phyloP scores from a whole-genome alignment of 2,888 invertebrate species.

The Vesta saturnalis region DNA sequence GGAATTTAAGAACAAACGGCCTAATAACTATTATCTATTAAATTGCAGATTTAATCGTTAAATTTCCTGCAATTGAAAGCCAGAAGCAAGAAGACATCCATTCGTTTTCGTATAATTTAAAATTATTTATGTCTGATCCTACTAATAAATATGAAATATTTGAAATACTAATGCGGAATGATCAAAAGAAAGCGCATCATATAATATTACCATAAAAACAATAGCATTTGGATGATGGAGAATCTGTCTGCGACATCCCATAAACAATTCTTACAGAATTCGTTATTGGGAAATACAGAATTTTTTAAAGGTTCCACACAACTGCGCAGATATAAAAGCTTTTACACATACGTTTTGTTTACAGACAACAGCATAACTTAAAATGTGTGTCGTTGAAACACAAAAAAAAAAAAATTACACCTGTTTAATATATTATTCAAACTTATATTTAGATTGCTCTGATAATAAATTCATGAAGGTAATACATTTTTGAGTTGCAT shows the following conservation, averaged over 20 bases:
- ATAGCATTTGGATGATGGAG: constrained; percentile 42
- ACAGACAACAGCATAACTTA: neutral
- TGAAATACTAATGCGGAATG: constrained; percentile 36
- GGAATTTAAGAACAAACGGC: constrained; percentile 30
- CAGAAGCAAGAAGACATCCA: constrained; percentile 5
- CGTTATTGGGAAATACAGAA: constrained; percentile 31
- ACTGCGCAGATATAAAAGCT: neutral
- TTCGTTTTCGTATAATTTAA: constrained; percentile 24
- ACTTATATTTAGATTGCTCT: constrained; percentile 24
- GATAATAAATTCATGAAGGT: constrained; percentile 35
- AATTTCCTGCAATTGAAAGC: neutral
- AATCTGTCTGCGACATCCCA: constrained; percentile 36
- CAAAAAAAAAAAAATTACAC: neutral
- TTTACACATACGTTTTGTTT: constrained; percentile 11
- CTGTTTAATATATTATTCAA: constrained; percentile 12
- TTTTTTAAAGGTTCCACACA: constrained; percentile 18
- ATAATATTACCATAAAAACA: constrained; percentile 45
- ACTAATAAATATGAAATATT: constrained; percentile 35
- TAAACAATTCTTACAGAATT: constrained; percentile 41
- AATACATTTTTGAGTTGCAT: constrained; percentile 31
- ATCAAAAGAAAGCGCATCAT: constrained; percentile 32
- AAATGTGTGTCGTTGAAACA: neutral
- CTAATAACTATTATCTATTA: constrained; percentile 3
- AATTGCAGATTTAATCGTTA: neutral
- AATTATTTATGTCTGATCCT: constrained; percentile 20